Evolutionary conservation across 2,113 vertebrate species (phyloP), one percentile per base, ranked within the genome.

Genomic region (Neofelis nebulosa): DNA sequence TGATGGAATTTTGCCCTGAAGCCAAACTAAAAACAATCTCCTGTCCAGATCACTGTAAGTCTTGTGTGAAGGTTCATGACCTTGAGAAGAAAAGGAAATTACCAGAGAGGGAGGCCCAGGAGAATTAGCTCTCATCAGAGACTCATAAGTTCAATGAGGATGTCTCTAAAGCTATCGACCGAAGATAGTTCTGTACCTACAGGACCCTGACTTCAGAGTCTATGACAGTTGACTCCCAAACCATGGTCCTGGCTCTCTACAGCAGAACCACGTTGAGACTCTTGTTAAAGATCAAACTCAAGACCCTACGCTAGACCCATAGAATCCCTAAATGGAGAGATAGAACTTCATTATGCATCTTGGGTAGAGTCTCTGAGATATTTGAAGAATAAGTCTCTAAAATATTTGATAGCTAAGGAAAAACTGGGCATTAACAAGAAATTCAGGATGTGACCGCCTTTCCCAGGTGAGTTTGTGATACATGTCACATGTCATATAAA

Each of bases 11-110:
- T 96, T 76, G 23, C 68, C 79, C 63, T 16, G 6, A 55, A 92
- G 48, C 19, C 94, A 93, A 83, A 80, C 7, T 88, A 66, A 96
- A 96, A 86, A 45, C 23, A 80, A 65, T 63, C 86, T 82, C 52
- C 45, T 50, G 6, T 48, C 33, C n/a, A 74, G 55, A 65, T 90
- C 41, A 93, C 3, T 86, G 80, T 36, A 94, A 69, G 29, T 74
- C 36, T 84, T 81, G 2, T 27, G 15, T 69, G 33, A 95, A 95
- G 45, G 66, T 79, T 83, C 85, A 95, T 83, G 68, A 82, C 31
- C 52, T n/a, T 79, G 63, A 66, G 36, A 71, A 48, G 73, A 80
- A 90, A 82, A 29, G 38, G 9, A 85, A 94, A 79, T 50, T 87
- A 66, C 19, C 21, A 71, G 25, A 74, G 14, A 78, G 0, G 13